Base-by-base conservation (phyloP, 2,113 vertebrate genomes). In the Gila orcuttii region DNA sequence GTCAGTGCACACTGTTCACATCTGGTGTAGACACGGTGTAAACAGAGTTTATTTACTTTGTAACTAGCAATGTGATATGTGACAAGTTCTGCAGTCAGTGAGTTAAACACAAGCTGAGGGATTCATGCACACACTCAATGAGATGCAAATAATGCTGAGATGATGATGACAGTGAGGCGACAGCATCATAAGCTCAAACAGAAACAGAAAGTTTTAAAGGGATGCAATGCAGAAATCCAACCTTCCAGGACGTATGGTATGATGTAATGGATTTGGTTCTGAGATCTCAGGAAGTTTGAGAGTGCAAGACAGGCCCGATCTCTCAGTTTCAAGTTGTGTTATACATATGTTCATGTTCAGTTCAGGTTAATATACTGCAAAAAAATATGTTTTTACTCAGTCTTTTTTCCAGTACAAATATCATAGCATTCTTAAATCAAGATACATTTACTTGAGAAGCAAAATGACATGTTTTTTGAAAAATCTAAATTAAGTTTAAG, bases 91-190 rank as follows among this genome's bases (percentile, higher is more conserved):
- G 79, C 36, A 64, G 79, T 64, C 33, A 64, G 57, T 64, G 39
- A 75, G 73, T 75, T 50, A 75, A 75, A 75, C n/a, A 25, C 73
- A 75, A 75, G 73, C 73, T 50, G 42, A 47, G 28, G 57, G 57
- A 25, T 45, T 42, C 79, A 80, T 80, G 79, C 79, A 62, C 59
- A 45, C 62, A 80, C 3, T 60, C 21, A 50, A 77, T 50, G 75
- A 17, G 76, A 79, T 59, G 52, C 19, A n/a, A 75, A 28, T 47
- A 31, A 23, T 78, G 31, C 17, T 23, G 52, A 52, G 73, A 75
- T 55, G 75, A 55, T 12, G 69, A n/a, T 47, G 60, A 64, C 60
- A 64, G 13, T 73, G 19, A 36, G 36, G 75, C 57, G 50, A 21
- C 47, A 77, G 47, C 10, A 42, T 42, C 69, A 50, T 50, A 17